Base-by-base conservation (phyloP, 2,888 invertebrate genomes). In the Caenorhabditis macrosperma region DNA sequence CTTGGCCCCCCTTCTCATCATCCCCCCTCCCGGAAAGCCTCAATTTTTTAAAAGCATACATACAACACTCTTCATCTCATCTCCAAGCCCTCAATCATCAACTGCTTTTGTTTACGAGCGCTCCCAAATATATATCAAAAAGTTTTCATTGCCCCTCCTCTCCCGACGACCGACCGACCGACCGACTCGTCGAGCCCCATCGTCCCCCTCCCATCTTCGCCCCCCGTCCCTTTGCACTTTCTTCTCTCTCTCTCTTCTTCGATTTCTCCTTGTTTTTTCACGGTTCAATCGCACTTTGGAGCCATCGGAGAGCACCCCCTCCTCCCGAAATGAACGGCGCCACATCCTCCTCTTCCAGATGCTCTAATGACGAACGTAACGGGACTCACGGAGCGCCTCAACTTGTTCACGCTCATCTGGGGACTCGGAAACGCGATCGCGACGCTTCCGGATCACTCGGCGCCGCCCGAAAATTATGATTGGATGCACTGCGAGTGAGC, bases 371-470 rank as follows among this genome's bases (percentile, higher is more conserved):
- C 76, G 15, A 68, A 68, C 57, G 68, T 61, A 20, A 76, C 78
- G 59, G 71, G 71, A 63, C 30, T 71, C 24, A 22, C 71, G 12
- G 78, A 78, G 33, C 50, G 66, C 38, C 55, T 79, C 26, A 82
- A 82, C 57, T 59, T 82, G 55, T 82, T 82, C 60, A 82, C 82
- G 24, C 30, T 82, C 20, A 78, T 82, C 28, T 82, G 80, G 82
- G 82, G 82, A 33, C 71, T 82, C 57, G 82, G 82, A 67, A 72
- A 79, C 38, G 78, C 67, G 24, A 55, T 79, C 35, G 54, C 67
- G 20, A 63, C 52, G 26, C 63, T 79, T 57, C 78, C 78, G 50
- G 54, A 67, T 10, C 48, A 35, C 5, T 9, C 46, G 60, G 35
- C 57, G 63, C 72, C 72, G 72, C 48, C 57, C 28, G 50, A 66